Percentiles rank a stretch among this genome's conserved stretches.
phyloP scores from a whole-genome alignment of 2,113 vertebrate species.

The Mirza zaza region DNA sequence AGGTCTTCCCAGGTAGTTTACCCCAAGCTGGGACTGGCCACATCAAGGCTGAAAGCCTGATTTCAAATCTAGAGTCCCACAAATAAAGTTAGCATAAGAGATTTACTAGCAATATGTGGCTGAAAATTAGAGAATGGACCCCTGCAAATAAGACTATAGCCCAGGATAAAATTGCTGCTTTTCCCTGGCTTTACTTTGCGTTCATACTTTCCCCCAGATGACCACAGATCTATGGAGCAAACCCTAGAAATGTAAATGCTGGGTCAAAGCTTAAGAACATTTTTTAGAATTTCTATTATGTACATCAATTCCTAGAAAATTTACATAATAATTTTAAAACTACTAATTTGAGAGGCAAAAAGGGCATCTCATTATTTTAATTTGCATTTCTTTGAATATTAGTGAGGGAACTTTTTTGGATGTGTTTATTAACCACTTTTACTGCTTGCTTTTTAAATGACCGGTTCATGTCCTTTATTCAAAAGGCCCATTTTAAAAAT shows the following conservation, averaged over 20 bases:
- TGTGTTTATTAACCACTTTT: background rate
- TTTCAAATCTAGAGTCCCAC: background rate
- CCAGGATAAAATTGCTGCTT: background rate
- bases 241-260: background rate
- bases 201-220: background rate
- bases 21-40: background rate
- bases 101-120: background rate
- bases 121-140: background rate
- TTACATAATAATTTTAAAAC: background rate
- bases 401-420: background rate
- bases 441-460: constrained; percentile 32
- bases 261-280: background rate
- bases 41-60: background rate
- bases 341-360: background rate
- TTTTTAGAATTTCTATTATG: background rate
- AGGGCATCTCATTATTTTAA: constrained; percentile 33
- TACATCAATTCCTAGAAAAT: background rate
- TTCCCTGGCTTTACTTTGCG: background rate
- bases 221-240: background rate
- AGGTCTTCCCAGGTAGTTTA: background rate
- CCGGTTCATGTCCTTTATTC: constrained; percentile 17
- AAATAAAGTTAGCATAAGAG: background rate
- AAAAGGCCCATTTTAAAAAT: constrained; percentile 52
- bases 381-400: constrained; percentile 36
- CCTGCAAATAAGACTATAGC: background rate